Evolutionary conservation across 2,797 vertebrate genomes (phyloP).

Genomic region (Cirrhinus molitorella): DNA sequence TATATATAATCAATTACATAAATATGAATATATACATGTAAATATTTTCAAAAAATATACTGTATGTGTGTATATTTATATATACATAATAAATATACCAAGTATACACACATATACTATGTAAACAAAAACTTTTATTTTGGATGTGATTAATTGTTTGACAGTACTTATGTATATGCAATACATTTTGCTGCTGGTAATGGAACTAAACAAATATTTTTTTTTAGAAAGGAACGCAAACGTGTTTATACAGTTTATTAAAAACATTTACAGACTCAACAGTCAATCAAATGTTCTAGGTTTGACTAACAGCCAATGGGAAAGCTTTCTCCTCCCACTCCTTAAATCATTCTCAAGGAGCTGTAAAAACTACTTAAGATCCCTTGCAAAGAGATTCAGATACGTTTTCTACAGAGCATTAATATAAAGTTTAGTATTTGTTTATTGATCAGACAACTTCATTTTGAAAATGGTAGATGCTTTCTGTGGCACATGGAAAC

Average conservation of each 20-base stretch:
- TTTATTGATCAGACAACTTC: constrained; percentile 48
- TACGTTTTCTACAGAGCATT: background rate
- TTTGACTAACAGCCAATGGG: constrained; percentile 72
- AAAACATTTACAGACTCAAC: constrained; percentile 16
- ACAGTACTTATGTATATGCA: too few relatives aligned
- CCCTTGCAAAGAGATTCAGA: constrained; percentile 1
- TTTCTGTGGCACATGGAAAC: constrained; percentile 94
- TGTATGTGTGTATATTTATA: too few relatives aligned
- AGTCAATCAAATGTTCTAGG: constrained; percentile 65
- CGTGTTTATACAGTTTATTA: background rate
- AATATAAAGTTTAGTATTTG: background rate
- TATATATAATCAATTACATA: too few relatives aligned
- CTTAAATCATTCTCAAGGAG: background rate
- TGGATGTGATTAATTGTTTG: too few relatives aligned
- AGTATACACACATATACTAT: too few relatives aligned
- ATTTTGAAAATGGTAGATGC: constrained; percentile 88
- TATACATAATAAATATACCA: too few relatives aligned
- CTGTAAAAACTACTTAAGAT: constrained; percentile 34
- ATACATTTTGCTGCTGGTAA: background rate
- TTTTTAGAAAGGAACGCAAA: background rate
- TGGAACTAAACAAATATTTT: background rate
- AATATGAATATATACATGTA: too few relatives aligned
- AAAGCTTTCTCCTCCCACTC: constrained; percentile 27
- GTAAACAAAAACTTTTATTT: too few relatives aligned
- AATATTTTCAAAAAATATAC: too few relatives aligned